Percentiles rank a stretch among this genome's conserved stretches.
These are phyloP conservation scores for Sarcoramphus papa DNA, from an alignment of 2,797 vertebrate species.

Conservation along the genomic window DNA sequence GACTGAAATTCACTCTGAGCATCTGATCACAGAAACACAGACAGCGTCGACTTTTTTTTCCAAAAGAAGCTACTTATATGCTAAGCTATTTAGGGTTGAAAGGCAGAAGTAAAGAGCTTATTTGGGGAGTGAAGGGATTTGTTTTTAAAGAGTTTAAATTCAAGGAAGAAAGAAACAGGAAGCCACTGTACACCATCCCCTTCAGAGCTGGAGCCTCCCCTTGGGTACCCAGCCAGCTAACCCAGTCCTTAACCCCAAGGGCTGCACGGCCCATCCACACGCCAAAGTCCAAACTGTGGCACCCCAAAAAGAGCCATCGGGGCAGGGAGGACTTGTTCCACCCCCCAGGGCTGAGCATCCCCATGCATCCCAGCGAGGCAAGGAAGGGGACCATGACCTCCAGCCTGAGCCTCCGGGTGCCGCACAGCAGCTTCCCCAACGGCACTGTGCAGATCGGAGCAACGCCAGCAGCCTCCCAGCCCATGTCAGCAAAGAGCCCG, in stretches of 20 bases:
- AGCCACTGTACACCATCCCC: neutral
- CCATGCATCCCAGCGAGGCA: accelerated
- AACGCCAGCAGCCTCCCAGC: neutral
- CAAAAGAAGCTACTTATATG: slow-evolving; percentile 42
- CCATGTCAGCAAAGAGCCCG: neutral
- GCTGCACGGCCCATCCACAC: neutral
- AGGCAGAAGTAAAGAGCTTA: slow-evolving; percentile 61
- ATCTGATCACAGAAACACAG: slow-evolving; percentile 32
- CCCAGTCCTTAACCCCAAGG: neutral
- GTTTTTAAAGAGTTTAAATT: slow-evolving; percentile 40
- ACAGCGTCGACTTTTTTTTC: neutral
- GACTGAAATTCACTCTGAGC: slow-evolving; percentile 27
- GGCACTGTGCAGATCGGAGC: neutral
- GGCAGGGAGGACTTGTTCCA: neutral
- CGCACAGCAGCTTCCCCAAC: neutral
- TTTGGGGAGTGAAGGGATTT: slow-evolving; percentile 2
- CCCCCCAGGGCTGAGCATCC: neutral
- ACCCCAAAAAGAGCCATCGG: neutral
- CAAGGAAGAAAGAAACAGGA: neutral
- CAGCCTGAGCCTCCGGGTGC: neutral
- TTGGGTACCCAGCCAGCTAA: neutral
- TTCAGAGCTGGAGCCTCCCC: neutral
- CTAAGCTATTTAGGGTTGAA: slow-evolving; percentile 61
- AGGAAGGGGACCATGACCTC: neutral
- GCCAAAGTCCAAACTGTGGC: neutral